Base-by-base conservation (phyloP, 2,113 vertebrate genomes). In the Panthera tigris region DNA sequence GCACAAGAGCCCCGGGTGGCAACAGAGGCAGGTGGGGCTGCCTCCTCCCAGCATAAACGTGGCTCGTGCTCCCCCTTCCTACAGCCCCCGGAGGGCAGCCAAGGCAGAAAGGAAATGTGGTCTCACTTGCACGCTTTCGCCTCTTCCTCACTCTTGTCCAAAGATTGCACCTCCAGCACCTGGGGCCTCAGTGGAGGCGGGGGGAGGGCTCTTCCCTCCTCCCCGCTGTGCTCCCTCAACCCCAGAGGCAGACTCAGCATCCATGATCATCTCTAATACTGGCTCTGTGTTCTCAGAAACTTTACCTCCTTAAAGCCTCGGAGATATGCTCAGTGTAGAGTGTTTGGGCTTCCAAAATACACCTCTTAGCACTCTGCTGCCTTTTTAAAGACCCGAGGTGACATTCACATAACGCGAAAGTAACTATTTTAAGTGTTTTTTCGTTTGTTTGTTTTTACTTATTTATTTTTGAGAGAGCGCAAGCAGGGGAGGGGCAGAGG, bases 251-350 rank as follows among this genome's bases (percentile, higher is more conserved):
- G n/a, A 65, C n/a, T 9, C 4, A 0, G 41, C 4, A 2, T 1
- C 57, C 13, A 0, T 4, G 16, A 25, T 16, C 39, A 15, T 6
- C 23, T 27, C 66, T 1, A 1, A 0, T 0, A 7, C 36, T 0
- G 18, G 39, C 66, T 41, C 16, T 1, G 29, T 10, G 25, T 18
- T 68, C 73, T 80, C 95, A 86, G 73, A 36, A 89, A 61, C 52
- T 33, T 36, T 0, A 36, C 4, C 91, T 19, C 63, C 52, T 12
- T 18, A 21, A n/a, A 14, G 10, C 55, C 78, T 52, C 94, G 19
- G 27, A 61, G 80, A 69, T 18, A 14, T 0, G 0, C 89, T 71
- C n/a, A 0, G 29, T 39, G 33, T 36, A 33, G 14, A 1, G 7
- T 1, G 36, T 29, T 8, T 39, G 5, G 39, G 45, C 27, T 18